These are phyloP conservation scores for Neodiprion virginianus DNA, from an alignment of 1,140 invertebrate species.

Conservation along the genomic window DNA sequence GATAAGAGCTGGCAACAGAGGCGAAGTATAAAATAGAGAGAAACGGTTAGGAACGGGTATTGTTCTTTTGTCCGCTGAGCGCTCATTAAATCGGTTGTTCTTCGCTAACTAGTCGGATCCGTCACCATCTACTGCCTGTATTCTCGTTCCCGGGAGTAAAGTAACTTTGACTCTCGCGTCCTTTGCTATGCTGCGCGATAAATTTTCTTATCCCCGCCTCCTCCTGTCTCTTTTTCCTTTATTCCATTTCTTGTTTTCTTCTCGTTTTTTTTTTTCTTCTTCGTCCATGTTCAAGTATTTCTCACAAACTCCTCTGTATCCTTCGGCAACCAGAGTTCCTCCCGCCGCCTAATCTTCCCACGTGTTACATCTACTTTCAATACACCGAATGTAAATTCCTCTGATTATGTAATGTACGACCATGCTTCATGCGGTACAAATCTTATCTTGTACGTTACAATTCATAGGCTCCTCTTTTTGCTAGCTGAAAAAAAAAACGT, in stretches of 20 bases:
- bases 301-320: no score
- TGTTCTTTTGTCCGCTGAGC: slow-evolving; percentile 5
- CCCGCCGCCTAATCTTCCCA: no score
- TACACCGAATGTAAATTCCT: no score
- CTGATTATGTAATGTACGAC: no score
- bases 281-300: no score
- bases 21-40: not conserved
- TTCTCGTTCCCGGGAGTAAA: not conserved
- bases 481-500: no score
- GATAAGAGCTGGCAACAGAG: not conserved
- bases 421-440: no score
- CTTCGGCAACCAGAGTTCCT: no score
- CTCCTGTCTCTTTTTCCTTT: not conserved
- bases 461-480: no score
- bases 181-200: not conserved
- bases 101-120: slow-evolving; percentile 19
- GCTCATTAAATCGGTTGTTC: slow-evolving; percentile 29
- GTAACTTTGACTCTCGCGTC: not conserved
- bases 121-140: slow-evolving; percentile 3
- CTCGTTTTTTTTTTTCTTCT: not conserved
- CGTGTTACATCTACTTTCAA: no score
- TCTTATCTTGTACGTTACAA: no score
- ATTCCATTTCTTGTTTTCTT: not conserved
- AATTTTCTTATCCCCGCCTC: slow-evolving; percentile 5
- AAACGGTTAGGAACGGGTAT: not conserved